Base-by-base conservation (phyloP, 2,888 invertebrate species). In the Galeruca laticollis region DNA sequence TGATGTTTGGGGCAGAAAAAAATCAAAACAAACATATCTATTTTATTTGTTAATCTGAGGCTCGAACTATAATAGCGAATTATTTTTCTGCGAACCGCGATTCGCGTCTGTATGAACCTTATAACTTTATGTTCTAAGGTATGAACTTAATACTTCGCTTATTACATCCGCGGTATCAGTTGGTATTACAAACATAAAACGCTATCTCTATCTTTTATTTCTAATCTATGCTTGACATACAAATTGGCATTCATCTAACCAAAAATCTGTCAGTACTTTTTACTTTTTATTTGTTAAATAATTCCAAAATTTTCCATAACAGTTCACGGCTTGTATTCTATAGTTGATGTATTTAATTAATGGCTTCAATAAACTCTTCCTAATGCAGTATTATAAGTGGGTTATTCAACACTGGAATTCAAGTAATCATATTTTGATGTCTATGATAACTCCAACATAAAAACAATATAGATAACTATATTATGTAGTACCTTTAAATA, bases 381-480 rank as follows among this genome's bases (percentile, higher is more conserved):
- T 71, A 67, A 73, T 73, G 72, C 74, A 69, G 75, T 61, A 72
- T 60, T 68, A 66, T 68, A 69, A 67, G 68, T 71, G 71, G 68
- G 52, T 52, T 51, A 70, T 60, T 61, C 70, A 70, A 59, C 72
- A 72, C 67, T 68, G 71, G 43, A 75, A 73, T 76, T 69, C 69
- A 74, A 78, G 75, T 78, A 76, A 75, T 71, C 79, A 79, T 73
- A 81, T 81, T 77, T 76, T 81, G 70, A 73, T 78, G 75, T 80
- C 80, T 67, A 79, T 79, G 76, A 81, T 83, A 70, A 81, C 80
- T 68, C 83, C 82, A 78, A 83, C 83, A 75, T 83, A 83, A 81
- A 26, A 26, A 26, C 26, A 26, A 78, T 69, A 59, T 65, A 60
- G 69, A 66, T 72, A 69, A 71, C 60, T 69, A 60, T 76, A 79